Evolutionary conservation across 1,140 invertebrate genomes (phyloP).

Genomic region (Drosophila ambigua): DNA sequence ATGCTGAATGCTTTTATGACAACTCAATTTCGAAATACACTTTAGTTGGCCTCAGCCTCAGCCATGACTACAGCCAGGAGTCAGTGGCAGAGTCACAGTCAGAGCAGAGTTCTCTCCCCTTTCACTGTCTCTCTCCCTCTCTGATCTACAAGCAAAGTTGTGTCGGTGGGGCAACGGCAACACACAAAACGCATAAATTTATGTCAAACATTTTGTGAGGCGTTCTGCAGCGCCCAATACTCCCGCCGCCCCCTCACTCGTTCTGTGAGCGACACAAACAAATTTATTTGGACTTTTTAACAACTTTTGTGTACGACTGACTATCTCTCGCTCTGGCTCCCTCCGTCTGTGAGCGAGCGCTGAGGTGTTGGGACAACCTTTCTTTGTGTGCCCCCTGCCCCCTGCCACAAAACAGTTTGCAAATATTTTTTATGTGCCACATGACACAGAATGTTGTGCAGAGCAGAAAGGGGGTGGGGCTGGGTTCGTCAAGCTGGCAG

Average conservation of each 20-base stretch:
- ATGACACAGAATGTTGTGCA: slow-evolving; percentile 8
- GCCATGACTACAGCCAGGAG: slow-evolving; percentile 19
- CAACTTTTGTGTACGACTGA: slow-evolving; percentile 57
- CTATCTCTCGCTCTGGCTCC: too few species aligned
- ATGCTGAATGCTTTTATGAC: slow-evolving; percentile 70
- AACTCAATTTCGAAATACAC: slow-evolving; percentile 78
- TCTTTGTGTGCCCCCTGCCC: slow-evolving; percentile 11
- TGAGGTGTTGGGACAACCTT: slow-evolving; percentile 49
- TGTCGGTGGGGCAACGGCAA: slow-evolving; percentile 30
- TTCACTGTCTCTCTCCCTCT: background rate
- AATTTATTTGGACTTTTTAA: slow-evolving; percentile 82
- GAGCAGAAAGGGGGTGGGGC: background rate
- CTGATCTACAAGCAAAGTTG: slow-evolving; percentile 67
- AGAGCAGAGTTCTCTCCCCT: background rate
- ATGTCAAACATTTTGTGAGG: slow-evolving; percentile 72
- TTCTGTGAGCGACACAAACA: slow-evolving; percentile 51
- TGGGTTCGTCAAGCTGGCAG: slow-evolving; percentile 14
- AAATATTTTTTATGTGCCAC: slow-evolving; percentile 45
- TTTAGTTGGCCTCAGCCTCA: slow-evolving; percentile 69
- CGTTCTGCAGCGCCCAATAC: slow-evolving; percentile 23
- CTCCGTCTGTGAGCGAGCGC: slow-evolving; percentile 5
- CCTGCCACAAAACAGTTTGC: slow-evolving; percentile 27
- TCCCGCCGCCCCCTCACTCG: background rate
- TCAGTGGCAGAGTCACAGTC: too few species aligned
- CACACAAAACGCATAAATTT: slow-evolving; percentile 81